phyloP scores from a whole-genome alignment of 2,113 vertebrate genomes.

The Cyprinus carpio region DNA sequence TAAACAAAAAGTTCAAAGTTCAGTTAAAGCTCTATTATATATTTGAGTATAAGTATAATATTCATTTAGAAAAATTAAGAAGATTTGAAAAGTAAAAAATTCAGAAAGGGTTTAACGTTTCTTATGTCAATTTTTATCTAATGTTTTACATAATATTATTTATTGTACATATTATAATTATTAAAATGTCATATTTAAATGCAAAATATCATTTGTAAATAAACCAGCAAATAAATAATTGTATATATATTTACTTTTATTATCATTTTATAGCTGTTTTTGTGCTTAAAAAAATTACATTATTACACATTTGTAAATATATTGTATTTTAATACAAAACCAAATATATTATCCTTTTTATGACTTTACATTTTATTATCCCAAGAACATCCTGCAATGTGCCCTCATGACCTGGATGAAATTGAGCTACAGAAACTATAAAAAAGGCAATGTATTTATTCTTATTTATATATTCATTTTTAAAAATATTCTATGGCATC shows the following conservation, averaged over 20 bases:
- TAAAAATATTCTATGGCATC: neutral
- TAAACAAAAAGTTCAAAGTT: neutral
- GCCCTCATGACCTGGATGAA: neutral
- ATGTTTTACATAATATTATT: too few species aligned
- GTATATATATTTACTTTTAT: too few species aligned
- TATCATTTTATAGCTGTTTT: too few species aligned
- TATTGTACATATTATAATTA: too few species aligned
- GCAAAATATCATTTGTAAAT: too few species aligned
- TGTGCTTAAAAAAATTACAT: too few species aligned
- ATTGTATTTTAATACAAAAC: neutral
- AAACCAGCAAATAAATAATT: too few species aligned
- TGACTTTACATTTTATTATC: neutral
- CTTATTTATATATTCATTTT: neutral
- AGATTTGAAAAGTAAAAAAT: too few species aligned
- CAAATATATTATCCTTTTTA: neutral
- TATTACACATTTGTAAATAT: neutral
- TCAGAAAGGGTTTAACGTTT: too few species aligned
- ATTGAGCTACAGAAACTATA: neutral
- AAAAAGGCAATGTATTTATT: neutral
- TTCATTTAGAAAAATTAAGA: neutral
- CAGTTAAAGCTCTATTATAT: neutral
- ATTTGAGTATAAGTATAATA: neutral
- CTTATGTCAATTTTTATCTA: too few species aligned
- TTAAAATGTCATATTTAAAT: too few species aligned
- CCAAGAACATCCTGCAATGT: neutral